phyloP scores from a whole-genome alignment of 2,797 vertebrate species.

The Odontamblyopus rebecca region DNA sequence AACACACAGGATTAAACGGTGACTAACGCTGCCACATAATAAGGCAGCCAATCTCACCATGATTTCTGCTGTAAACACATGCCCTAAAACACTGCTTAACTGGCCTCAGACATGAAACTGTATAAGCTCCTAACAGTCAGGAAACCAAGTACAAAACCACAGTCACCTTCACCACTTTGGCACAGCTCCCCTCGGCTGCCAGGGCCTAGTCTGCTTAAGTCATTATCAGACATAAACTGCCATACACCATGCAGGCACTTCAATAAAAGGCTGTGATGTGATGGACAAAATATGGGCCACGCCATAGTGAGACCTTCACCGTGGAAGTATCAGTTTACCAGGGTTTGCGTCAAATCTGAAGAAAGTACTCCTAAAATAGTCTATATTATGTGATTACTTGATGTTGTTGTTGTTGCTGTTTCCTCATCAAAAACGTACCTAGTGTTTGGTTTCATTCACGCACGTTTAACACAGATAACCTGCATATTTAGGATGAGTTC shows the following conservation, averaged over 20 bases:
- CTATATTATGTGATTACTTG: too few relatives aligned
- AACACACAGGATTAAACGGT: not conserved
- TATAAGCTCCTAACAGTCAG: constrained; percentile 46
- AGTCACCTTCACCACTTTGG: constrained; percentile 39
- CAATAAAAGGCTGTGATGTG: constrained; percentile 46
- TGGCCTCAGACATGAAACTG: constrained; percentile 27
- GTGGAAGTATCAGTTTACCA: constrained; percentile 69
- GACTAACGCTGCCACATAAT: not conserved
- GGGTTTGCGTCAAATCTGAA: constrained; percentile 44
- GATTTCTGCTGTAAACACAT: constrained; percentile 29
- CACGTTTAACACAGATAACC: too few relatives aligned
- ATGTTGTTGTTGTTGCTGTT: too few relatives aligned
- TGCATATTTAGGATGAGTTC: too few relatives aligned
- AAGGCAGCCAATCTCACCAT: constrained; percentile 2
- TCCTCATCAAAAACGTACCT: too few relatives aligned
- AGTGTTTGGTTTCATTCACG: too few relatives aligned
- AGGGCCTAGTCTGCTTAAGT: constrained; percentile 50
- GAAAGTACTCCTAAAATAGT: not conserved
- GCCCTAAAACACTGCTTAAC: constrained; percentile 10
- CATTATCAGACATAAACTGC: constrained; percentile 61
- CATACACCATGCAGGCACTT: constrained; percentile 30
- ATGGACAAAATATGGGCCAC: constrained; percentile 47
- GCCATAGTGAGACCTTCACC: constrained; percentile 55
- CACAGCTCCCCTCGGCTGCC: constrained; percentile 41
- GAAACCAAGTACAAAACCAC: constrained; percentile 65